Percentiles rank a stretch among this genome's conserved stretches.
phyloP scores from a whole-genome alignment of 2,888 invertebrate species.

The Elegia similella region DNA sequence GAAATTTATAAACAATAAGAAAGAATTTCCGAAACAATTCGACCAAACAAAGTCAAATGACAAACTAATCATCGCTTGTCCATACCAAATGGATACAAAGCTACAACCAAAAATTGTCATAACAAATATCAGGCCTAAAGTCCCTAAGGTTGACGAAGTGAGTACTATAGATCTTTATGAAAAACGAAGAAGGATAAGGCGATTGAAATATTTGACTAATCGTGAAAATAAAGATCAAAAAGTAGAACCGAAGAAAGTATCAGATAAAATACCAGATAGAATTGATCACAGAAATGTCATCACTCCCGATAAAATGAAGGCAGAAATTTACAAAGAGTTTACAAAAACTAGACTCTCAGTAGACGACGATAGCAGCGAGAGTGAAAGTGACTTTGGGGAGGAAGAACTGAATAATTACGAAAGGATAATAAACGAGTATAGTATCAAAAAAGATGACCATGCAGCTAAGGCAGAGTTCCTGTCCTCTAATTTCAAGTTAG shows the following conservation, averaged over 20 bases:
- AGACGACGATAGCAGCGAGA: conserved; percentile 65
- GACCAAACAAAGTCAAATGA: conserved; percentile 55
- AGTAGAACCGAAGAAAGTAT: conserved; percentile 43
- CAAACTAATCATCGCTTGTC: conserved; percentile 62
- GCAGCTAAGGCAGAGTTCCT: conserved; percentile 81
- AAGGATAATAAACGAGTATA: conserved; percentile 75
- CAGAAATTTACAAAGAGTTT: conserved; percentile 67
- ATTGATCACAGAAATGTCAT: conserved; percentile 52
- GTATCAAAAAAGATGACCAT: conserved; percentile 60
- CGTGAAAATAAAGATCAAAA: conserved; percentile 41
- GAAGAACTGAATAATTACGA: conserved; percentile 72
- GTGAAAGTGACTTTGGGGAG: conserved; percentile 75
- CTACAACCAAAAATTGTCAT: conserved; percentile 65
- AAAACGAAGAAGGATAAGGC: conserved; percentile 68
- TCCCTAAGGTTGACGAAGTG: conserved; percentile 54
- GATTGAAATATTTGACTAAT: conserved; percentile 62
- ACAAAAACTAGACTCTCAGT: conserved; percentile 46
- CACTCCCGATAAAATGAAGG: conserved; percentile 63
- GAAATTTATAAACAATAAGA: conserved; percentile 44
- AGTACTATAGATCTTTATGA: conserved; percentile 80
- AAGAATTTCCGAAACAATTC: conserved; percentile 45
- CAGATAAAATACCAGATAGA: conserved; percentile 42
- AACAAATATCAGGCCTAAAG: conserved; percentile 57
- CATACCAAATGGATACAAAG: conserved; percentile 66
- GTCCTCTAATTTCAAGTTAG: conserved; percentile 80